phyloP scores from a whole-genome alignment of 1,140 invertebrate genomes.

The Sarcophaga bullata region DNA sequence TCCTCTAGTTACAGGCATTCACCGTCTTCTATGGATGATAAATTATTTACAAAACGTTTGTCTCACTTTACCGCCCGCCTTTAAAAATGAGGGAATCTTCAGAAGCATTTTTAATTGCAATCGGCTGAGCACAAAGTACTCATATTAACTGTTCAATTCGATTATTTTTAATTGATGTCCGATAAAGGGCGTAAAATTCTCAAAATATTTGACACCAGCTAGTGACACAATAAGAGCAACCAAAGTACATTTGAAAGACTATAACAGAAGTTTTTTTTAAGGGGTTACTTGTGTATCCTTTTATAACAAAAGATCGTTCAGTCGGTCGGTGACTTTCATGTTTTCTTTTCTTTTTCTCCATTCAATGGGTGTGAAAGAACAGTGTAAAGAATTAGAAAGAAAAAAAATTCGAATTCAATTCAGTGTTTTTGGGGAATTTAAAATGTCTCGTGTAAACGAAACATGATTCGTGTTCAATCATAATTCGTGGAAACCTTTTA shows the following conservation, averaged over 20 bases:
- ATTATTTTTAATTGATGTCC: constrained; percentile 32
- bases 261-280: constrained; percentile 24
- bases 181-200: constrained; percentile 46
- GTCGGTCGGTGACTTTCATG: constrained; percentile 29
- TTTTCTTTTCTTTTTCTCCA: not conserved
- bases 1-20: no score
- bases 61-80: not conserved
- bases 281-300: constrained; percentile 1
- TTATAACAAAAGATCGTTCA: constrained; percentile 4
- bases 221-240: constrained; percentile 42
- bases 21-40: not conserved
- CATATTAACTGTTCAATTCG: not conserved
- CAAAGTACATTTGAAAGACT: not conserved
- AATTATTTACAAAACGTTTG: not conserved
- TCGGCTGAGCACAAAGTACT: not conserved
- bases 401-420: not conserved
- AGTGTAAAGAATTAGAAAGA: not conserved
- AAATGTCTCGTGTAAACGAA: constrained; percentile 29
- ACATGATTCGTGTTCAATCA: constrained; percentile 32
- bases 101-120: no score
- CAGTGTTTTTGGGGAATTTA: not conserved
- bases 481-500: constrained; percentile 26
- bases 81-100: not conserved
- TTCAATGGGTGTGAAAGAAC: not conserved
- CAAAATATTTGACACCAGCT: constrained; percentile 56